Evolutionary conservation across 2,797 vertebrate species (phyloP).

Genomic region (Agapornis canus): DNA sequence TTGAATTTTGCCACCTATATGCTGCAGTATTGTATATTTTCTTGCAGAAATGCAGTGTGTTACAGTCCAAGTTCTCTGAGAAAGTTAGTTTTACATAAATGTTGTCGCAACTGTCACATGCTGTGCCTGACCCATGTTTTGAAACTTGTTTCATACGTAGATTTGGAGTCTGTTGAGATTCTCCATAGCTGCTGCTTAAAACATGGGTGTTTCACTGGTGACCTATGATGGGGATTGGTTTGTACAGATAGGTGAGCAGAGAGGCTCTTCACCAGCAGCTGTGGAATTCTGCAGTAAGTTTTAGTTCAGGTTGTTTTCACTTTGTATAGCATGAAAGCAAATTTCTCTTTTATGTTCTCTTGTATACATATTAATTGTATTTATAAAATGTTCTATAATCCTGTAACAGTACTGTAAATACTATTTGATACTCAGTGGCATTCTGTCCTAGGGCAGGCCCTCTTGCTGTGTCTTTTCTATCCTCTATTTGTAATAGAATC

Average conservation of each 20-base stretch:
- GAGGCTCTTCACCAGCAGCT: slow-evolving; percentile 67
- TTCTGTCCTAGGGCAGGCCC: slow-evolving; percentile 83
- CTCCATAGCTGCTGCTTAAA: slow-evolving; percentile 52
- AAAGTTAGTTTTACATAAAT: neutral
- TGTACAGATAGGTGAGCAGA: slow-evolving; percentile 17
- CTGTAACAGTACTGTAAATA: slow-evolving; percentile 84
- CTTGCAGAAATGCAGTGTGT: slow-evolving; percentile 33
- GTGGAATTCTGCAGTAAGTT: slow-evolving; percentile 51
- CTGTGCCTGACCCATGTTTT: neutral
- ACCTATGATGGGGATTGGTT: neutral
- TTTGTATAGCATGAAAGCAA: slow-evolving; percentile 73
- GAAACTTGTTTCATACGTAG: neutral
- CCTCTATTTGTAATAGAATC: slow-evolving; percentile 66
- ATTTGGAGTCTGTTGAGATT: slow-evolving; percentile 25
- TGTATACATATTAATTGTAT: slow-evolving; percentile 90
- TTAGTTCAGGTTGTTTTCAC: slow-evolving; percentile 55
- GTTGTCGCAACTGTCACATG: neutral
- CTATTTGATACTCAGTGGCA: slow-evolving; percentile 69
- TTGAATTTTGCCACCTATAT: slow-evolving; percentile 7
- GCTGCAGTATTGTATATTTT: slow-evolving; percentile 40
- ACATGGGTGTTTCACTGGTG: slow-evolving; percentile 18
- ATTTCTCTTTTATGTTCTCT: slow-evolving; percentile 75
- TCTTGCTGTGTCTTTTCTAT: slow-evolving; percentile 78
- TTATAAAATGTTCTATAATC: slow-evolving; percentile 91
- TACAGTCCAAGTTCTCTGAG: slow-evolving; percentile 3